phyloP scores from a whole-genome alignment of 2,888 invertebrate genomes.

The Megamerina dolium region DNA sequence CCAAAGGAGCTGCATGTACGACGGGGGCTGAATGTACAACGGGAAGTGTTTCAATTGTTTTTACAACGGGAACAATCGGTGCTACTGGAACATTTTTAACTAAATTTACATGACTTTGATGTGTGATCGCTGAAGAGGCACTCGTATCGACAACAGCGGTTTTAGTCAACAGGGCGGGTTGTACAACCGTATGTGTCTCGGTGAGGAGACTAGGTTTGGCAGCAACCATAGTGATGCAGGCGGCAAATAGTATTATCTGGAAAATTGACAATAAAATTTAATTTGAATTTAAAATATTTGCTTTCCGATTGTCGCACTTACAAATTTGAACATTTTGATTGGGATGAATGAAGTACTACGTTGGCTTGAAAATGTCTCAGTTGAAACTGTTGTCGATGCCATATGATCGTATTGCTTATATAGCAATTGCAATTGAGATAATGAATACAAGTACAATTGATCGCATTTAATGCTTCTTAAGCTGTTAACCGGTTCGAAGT shows the following conservation, averaged over 20 bases:
- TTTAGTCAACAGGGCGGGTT: constrained; percentile 39
- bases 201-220: constrained; percentile 43
- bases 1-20: constrained; percentile 19
- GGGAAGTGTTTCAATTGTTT: constrained; percentile 13
- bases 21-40: constrained; percentile 21
- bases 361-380: constrained; percentile 15
- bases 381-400: constrained; percentile 34
- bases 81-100: constrained; percentile 49
- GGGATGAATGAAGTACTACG: no score
- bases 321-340: constrained; percentile 49
- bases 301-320: no score
- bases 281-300: no score
- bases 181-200: constrained; percentile 36
- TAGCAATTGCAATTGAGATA: no score
- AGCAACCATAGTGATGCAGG: constrained; percentile 52
- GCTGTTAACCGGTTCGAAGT: constrained; percentile 32
- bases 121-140: constrained; percentile 53
- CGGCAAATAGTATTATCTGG: constrained; percentile 57
- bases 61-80: constrained; percentile 26
- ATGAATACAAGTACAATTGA: no score
- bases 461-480: constrained; percentile 24
- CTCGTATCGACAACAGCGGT: constrained; percentile 39
- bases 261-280: no score
- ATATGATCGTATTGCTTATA: constrained; percentile 26
- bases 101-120: constrained; percentile 54